Evolutionary conservation across 1,140 invertebrate genomes (phyloP), one percentile per base, ranked within the genome.

Genomic region (Trichogramma pretiosum): DNA sequence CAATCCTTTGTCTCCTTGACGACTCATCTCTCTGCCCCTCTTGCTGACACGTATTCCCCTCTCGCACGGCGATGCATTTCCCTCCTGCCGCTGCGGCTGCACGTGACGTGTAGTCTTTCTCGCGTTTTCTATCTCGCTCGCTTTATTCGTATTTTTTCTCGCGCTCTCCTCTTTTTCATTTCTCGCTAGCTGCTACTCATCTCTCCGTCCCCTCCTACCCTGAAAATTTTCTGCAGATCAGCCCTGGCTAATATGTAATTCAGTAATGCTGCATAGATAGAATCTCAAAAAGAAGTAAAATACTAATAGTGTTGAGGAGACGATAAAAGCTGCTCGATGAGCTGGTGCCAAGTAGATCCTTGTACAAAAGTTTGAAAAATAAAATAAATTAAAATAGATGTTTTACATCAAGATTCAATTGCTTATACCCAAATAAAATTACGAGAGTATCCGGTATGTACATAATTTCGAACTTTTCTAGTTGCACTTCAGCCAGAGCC

Each of bases 211-310:
- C 55, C 48, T 59, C 56, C 56, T 55, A 56, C 52, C n/a, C n/a
- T n/a, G n/a, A n/a, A n/a, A n/a, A n/a, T n/a, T n/a, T n/a, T n/a
- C n/a, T n/a, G n/a, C n/a, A n/a, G n/a, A n/a, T n/a, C n/a, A n/a
- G n/a, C n/a, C n/a, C n/a, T n/a, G n/a, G n/a, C n/a, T n/a, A n/a
- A n/a, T 54, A 58, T 63, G 59, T 67, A 64, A 67, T 65, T 64
- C 55, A 55, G 50, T 56, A 54, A 34, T 52, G 64, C 63, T 64
- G 58, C 63, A 64, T n/a, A n/a, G n/a, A n/a, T n/a, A n/a, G n/a
- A n/a, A n/a, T n/a, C n/a, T n/a, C n/a, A n/a, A n/a, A n/a, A n/a
- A n/a, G n/a, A n/a, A n/a, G n/a, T n/a, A n/a, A n/a, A n/a, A n/a
- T n/a, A n/a, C n/a, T n/a, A n/a, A n/a, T n/a, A n/a, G n/a, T n/a